Evolutionary conservation across 1,140 invertebrate genomes (phyloP).

Genomic region (Chelonus insularis): DNA sequence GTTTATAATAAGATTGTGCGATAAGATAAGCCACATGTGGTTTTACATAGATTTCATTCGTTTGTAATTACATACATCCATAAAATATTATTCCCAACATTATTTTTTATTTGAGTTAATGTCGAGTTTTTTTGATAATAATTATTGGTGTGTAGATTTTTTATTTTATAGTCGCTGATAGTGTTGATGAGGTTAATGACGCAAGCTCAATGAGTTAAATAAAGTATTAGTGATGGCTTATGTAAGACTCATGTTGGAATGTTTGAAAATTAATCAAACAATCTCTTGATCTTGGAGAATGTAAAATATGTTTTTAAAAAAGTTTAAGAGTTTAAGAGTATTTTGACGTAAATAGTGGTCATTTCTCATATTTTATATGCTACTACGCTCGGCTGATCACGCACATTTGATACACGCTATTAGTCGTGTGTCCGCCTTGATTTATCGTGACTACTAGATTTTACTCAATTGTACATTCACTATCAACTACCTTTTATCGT

Average conservation of each 20-base stretch:
- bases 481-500: constrained; percentile 1
- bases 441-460: constrained; percentile 42
- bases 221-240: no score
- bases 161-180: no score
- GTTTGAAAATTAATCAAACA: no score
- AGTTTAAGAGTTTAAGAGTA: constrained; percentile 56
- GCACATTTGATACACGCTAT: constrained; percentile 57
- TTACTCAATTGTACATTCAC: constrained; percentile 6
- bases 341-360: constrained; percentile 53
- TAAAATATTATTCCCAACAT: no score
- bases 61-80: no score
- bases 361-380: constrained; percentile 52
- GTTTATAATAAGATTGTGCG: not conserved
- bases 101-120: no score
- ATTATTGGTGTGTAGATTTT: no score
- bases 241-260: no score
- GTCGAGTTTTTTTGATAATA: no score
- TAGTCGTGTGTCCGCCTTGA: constrained; percentile 47
- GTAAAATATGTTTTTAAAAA: constrained; percentile 40
- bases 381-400: constrained; percentile 37
- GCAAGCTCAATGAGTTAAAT: no score
- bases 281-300: not conserved
- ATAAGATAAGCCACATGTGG: constrained; percentile 15
- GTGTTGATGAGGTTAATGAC: no score
- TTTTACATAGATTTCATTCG: not conserved